Percentiles rank a stretch among this genome's conserved stretches.
Conservation (phyloP, 2,113 vertebrate genomes). For the Nicator chloris region DNA sequence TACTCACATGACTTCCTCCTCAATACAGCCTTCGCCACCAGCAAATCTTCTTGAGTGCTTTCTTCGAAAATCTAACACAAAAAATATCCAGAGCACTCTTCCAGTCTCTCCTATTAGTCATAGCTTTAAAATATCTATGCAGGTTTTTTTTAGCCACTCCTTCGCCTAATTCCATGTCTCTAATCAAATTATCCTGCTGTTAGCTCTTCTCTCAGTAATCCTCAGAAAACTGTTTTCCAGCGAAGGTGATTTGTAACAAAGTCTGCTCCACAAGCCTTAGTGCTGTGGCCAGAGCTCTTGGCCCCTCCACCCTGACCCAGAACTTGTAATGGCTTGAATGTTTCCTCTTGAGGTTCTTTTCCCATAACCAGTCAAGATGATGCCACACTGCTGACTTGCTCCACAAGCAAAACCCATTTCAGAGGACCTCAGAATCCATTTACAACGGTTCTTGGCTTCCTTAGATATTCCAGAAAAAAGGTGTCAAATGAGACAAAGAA, state of each 20-base stretch:
- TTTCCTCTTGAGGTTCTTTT: neutral
- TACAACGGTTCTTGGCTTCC: neutral
- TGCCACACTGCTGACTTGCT: neutral
- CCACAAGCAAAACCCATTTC: neutral
- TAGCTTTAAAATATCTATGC: slow-evolving; percentile 27
- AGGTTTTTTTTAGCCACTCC: slow-evolving; percentile 48
- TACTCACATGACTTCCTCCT: neutral
- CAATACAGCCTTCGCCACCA: neutral
- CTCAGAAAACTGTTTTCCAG: slow-evolving; percentile 11
- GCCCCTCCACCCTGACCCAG: neutral
- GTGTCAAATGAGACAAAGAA: neutral
- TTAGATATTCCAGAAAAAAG: neutral
- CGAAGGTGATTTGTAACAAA: slow-evolving; percentile 60
- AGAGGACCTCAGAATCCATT: neutral
- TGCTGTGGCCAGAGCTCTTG: neutral
- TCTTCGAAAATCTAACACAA: slow-evolving; percentile 18
- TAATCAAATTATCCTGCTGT: slow-evolving; percentile 51
- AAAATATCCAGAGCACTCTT: neutral
- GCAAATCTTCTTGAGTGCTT: neutral
- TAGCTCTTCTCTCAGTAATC: slow-evolving; percentile 23
- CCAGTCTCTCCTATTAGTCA: slow-evolving; percentile 7
- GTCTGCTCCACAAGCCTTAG: neutral
- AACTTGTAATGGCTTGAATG: neutral
- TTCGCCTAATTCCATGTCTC: slow-evolving; percentile 5
- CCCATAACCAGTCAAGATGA: neutral